phyloP scores from a whole-genome alignment of 2,797 vertebrate species.

The Epinephelus malabaricus region DNA sequence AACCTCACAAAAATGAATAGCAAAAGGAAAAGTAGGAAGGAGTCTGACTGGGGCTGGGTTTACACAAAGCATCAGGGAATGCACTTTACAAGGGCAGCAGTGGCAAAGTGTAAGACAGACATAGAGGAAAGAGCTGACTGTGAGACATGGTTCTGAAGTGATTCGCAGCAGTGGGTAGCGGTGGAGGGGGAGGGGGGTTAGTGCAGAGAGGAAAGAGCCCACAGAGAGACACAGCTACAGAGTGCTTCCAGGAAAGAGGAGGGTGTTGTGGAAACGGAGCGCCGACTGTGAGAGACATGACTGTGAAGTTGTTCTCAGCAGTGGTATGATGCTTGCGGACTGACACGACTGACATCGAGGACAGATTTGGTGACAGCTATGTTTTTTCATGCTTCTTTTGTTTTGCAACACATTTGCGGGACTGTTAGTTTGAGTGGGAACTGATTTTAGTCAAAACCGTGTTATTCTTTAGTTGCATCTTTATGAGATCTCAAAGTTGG shows the following conservation, averaged over 20 bases:
- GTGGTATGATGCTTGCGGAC: constrained; percentile 31
- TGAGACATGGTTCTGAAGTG: constrained; percentile 55
- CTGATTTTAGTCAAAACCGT: constrained; percentile 6
- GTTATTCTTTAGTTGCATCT: background rate
- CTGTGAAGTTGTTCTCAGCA: constrained; percentile 59
- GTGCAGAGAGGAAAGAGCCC: constrained; percentile 45
- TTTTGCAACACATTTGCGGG: constrained; percentile 44
- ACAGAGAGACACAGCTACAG: constrained; percentile 45
- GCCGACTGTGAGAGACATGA: constrained; percentile 54
- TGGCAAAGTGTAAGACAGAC: constrained; percentile 49
- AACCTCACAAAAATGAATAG: constrained; percentile 11
- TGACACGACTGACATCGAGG: constrained; percentile 54
- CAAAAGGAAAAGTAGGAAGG: constrained; percentile 15
- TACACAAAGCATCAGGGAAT: constrained; percentile 35
- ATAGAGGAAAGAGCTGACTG: constrained; percentile 36
- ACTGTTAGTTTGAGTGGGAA: constrained; percentile 17
- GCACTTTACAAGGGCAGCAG: constrained; percentile 37
- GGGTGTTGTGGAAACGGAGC: constrained; percentile 38
- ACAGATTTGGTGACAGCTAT: constrained; percentile 41
- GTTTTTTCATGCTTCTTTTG: constrained; percentile 41
- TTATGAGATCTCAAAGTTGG: background rate
- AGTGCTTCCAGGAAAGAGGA: constrained; percentile 46
- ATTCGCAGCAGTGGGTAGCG: constrained; percentile 59
- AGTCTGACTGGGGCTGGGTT: constrained; percentile 19
- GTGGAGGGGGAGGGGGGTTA: constrained; percentile 16